phyloP scores from a whole-genome alignment of 1,140 invertebrate species.

The Brachionus angularis region DNA sequence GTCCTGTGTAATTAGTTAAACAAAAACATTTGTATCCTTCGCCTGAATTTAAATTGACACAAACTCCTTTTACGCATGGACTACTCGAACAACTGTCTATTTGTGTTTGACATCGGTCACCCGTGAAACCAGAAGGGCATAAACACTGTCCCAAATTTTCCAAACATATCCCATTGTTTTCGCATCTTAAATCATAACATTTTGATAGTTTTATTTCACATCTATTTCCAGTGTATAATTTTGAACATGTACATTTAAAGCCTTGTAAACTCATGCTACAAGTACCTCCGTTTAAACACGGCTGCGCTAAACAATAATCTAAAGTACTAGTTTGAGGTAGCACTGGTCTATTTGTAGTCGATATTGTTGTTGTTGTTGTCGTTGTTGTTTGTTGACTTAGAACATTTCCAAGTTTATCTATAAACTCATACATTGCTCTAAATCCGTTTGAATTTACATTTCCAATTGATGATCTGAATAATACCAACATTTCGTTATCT shows the following conservation, averaged over 20 bases:
- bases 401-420: slow-evolving; percentile 4
- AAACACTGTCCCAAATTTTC: slow-evolving; percentile 49
- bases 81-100: neutral
- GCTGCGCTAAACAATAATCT: slow-evolving; percentile 63
- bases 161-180: slow-evolving; percentile 48
- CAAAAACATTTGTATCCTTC: slow-evolving; percentile 31
- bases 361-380: neutral
- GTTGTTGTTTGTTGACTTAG: neutral
- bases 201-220: slow-evolving; percentile 75
- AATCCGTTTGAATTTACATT: slow-evolving; percentile 24
- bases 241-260: slow-evolving; percentile 14
- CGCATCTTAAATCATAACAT: slow-evolving; percentile 63
- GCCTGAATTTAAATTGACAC: neutral
- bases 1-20: slow-evolving; percentile 15
- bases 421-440: slow-evolving; percentile 23
- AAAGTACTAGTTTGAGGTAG: too few species aligned
- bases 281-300: slow-evolving; percentile 66
- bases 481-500: slow-evolving; percentile 13
- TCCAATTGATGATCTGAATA: slow-evolving; percentile 11
- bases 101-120: slow-evolving; percentile 44
- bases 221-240: slow-evolving; percentile 32
- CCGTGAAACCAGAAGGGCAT: slow-evolving; percentile 49
- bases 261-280: slow-evolving; percentile 55
- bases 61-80: slow-evolving; percentile 44
- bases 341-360: slow-evolving; percentile 60